Evolutionary conservation across 2,888 invertebrate genomes (phyloP).

Genomic region (Acheta domesticus): DNA sequence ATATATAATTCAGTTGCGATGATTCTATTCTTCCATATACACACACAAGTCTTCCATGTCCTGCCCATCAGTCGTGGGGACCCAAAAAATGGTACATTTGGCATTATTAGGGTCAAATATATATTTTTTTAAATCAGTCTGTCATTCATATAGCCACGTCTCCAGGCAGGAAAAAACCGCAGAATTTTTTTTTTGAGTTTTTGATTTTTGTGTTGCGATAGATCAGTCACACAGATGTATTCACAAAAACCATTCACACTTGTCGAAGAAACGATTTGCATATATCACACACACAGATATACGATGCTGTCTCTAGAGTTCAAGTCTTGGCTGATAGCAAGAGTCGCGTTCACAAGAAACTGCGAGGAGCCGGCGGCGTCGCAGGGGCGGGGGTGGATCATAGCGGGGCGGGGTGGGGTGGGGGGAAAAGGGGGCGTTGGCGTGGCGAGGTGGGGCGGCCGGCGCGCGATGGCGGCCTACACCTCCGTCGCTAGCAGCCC

Average conservation of each 20-base stretch:
- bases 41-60: neutral
- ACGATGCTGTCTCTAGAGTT: constrained; percentile 3
- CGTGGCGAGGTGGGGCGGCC: neutral
- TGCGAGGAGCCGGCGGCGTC: neutral
- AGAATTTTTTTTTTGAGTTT: neutral
- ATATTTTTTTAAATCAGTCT: neutral
- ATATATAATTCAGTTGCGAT: neutral
- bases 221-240: constrained; percentile 18
- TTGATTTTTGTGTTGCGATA: constrained; percentile 9
- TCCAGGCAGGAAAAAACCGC: constrained; percentile 5
- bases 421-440: neutral
- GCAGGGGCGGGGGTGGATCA: neutral
- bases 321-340: constrained; percentile 1
- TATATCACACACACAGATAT: constrained; percentile 8
- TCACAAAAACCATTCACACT: constrained; percentile 18
- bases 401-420: neutral
- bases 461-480: constrained; percentile 51
- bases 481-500: constrained; percentile 67
- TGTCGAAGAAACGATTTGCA: constrained; percentile 2
- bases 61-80: constrained; percentile 1
- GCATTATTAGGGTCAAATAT: neutral
- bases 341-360: neutral
- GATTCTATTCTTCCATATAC: constrained; percentile 1
- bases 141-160: constrained; percentile 9
- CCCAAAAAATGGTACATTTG: constrained; percentile 7